These are phyloP conservation scores for Epinotia demarniana DNA, from an alignment of 2,888 invertebrate species.

Conservation along the genomic window DNA sequence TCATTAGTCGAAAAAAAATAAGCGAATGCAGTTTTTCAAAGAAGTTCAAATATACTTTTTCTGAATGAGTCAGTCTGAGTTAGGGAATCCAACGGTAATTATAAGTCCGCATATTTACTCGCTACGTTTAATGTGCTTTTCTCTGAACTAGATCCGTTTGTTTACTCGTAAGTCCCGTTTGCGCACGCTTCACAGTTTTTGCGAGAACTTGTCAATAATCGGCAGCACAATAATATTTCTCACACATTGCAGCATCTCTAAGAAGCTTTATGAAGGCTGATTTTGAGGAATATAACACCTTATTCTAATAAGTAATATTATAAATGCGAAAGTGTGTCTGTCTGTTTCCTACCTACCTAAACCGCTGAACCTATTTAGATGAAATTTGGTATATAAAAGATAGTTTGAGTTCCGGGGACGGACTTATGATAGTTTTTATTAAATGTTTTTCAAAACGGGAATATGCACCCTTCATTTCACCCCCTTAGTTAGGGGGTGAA, in stretches of 20 bases:
- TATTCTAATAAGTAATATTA: too few species aligned
- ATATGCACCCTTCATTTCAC: too few species aligned
- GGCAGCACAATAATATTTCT: not conserved
- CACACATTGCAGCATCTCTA: not conserved
- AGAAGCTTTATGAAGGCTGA: too few species aligned
- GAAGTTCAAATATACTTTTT: not conserved
- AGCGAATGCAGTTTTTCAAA: not conserved
- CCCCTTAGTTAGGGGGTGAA: too few species aligned
- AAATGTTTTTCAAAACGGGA: too few species aligned
- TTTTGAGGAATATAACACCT: too few species aligned
- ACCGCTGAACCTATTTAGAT: too few species aligned
- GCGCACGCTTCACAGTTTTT: not conserved
- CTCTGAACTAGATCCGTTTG: slow-evolving; percentile 22
- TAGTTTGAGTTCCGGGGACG: too few species aligned
- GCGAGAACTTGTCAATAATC: not conserved
- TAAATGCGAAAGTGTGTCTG: too few species aligned
- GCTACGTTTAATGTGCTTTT: slow-evolving; percentile 10
- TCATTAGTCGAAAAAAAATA: not conserved
- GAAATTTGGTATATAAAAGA: too few species aligned
- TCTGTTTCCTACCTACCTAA: too few species aligned
- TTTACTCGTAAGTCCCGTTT: slow-evolving; percentile 9
- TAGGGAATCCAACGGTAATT: slow-evolving; percentile 17
- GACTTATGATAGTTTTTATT: too few species aligned
- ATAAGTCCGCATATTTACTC: slow-evolving; percentile 25
- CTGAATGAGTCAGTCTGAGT: slow-evolving; percentile 8